phyloP scores from a whole-genome alignment of 2,797 vertebrate species.

The Synaphobranchus kaupii region DNA sequence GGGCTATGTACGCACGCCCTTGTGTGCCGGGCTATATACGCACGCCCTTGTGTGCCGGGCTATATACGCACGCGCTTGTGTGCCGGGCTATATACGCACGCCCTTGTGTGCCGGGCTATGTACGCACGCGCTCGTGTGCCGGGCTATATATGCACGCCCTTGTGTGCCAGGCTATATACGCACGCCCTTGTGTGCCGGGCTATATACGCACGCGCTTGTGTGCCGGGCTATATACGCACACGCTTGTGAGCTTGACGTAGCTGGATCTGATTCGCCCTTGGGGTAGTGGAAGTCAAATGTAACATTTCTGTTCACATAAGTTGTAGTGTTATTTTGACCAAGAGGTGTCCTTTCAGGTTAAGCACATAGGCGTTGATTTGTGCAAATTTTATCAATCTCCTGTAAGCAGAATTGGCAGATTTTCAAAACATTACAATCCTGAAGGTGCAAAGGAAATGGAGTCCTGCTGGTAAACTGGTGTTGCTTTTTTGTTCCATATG shows the following conservation, averaged over 20 bases:
- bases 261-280: neutral
- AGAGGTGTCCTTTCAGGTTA: neutral
- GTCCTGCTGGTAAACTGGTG: neutral
- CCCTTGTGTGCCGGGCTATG: no score
- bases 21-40: no score
- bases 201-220: neutral
- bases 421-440: slow-evolving; percentile 50
- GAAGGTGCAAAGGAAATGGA: neutral
- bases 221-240: neutral
- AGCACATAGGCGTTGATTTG: neutral
- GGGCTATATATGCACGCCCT: neutral
- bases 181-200: neutral
- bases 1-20: neutral
- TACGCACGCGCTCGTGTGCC: neutral
- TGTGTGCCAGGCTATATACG: no score
- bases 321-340: neutral
- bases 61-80: neutral
- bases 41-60: neutral
- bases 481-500: neutral
- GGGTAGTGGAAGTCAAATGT: neutral
- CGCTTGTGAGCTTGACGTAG: neutral
- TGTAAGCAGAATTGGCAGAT: slow-evolving; percentile 56
- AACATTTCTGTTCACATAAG: neutral
- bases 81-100: neutral
- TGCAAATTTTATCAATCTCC: slow-evolving; percentile 53